A percentile compares a stretch with the other conserved stretches of the same genome.
These are phyloP conservation scores for Aphelocoma coerulescens DNA, from an alignment of 2,113 vertebrate species.

Conservation along the genomic window DNA sequence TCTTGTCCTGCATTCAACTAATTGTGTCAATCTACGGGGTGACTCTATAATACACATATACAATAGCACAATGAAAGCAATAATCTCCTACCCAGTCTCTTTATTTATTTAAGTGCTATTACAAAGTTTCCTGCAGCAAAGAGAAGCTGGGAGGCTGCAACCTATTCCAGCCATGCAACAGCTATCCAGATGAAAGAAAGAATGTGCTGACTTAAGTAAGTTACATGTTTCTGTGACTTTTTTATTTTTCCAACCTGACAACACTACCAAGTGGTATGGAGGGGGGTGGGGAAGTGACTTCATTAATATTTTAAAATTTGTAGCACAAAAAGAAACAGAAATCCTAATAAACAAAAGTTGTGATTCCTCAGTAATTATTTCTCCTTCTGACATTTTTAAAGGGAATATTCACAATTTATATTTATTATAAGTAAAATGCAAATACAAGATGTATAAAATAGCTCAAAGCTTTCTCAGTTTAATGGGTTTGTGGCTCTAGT, in stretches of 20 bases:
- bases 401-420: not conserved
- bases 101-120: slow-evolving; percentile 84
- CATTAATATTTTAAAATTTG: not conserved
- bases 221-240: not conserved
- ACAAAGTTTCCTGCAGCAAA: slow-evolving; percentile 90
- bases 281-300: not conserved
- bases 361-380: slow-evolving; percentile 4
- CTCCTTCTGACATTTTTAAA: not conserved
- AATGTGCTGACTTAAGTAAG: not conserved
- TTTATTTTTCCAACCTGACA: not conserved
- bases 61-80: slow-evolving; percentile 94
- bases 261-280: not conserved
- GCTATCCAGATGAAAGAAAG: slow-evolving; percentile 1
- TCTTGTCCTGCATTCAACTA: slow-evolving; percentile 82
- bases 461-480: not conserved
- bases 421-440: slow-evolving; percentile 19
- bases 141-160: slow-evolving; percentile 70
- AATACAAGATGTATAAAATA: not conserved
- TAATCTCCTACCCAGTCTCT: slow-evolving; percentile 88
- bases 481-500: not conserved
- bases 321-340: not conserved
- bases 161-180: not conserved
- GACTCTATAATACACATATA: slow-evolving; percentile 77
- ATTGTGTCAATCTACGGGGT: slow-evolving; percentile 73
- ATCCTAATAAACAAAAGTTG: not conserved